phyloP scores from a whole-genome alignment of 2,888 invertebrate species.

The Drosophila diplacantha region DNA sequence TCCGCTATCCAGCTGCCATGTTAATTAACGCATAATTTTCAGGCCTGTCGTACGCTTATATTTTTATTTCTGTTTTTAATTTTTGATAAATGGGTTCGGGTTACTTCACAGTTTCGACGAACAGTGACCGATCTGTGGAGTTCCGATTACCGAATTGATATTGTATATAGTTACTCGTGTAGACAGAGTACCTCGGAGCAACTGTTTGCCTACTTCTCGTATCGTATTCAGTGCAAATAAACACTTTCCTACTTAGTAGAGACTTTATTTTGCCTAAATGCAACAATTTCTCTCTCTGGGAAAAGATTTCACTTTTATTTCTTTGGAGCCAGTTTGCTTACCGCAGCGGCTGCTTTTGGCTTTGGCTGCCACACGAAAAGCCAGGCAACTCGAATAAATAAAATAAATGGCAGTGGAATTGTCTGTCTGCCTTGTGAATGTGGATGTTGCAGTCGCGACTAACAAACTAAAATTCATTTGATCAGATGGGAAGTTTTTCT shows the following conservation, averaged over 20 bases:
- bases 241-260: slow-evolving; percentile 22
- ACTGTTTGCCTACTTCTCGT: slow-evolving; percentile 7
- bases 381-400: slow-evolving; percentile 53
- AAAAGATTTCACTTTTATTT: slow-evolving; percentile 71
- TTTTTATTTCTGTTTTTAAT: slow-evolving; percentile 20
- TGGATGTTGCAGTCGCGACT: slow-evolving; percentile 20
- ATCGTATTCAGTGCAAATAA: neutral
- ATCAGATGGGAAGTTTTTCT: slow-evolving; percentile 9
- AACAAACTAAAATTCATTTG: slow-evolving; percentile 13
- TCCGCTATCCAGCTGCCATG: slow-evolving; percentile 53
- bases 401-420: slow-evolving; percentile 67
- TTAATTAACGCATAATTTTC: slow-evolving; percentile 66
- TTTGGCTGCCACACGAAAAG: slow-evolving; percentile 27
- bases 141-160: slow-evolving; percentile 26
- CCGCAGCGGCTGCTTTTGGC: slow-evolving; percentile 23
- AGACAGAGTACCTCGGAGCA: slow-evolving; percentile 1
- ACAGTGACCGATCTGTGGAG: slow-evolving; percentile 35
- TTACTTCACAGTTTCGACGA: slow-evolving; percentile 17
- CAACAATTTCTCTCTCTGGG: slow-evolving; percentile 63
- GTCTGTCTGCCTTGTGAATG: slow-evolving; percentile 53
- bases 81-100: slow-evolving; percentile 58
- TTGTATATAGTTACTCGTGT: slow-evolving; percentile 3
- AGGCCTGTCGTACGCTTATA: slow-evolving; percentile 50
- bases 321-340: slow-evolving; percentile 51
- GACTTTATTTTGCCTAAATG: slow-evolving; percentile 43